Conservation (phyloP, 2,113 vertebrate genomes). For the Empidonax alnorum region DNA sequence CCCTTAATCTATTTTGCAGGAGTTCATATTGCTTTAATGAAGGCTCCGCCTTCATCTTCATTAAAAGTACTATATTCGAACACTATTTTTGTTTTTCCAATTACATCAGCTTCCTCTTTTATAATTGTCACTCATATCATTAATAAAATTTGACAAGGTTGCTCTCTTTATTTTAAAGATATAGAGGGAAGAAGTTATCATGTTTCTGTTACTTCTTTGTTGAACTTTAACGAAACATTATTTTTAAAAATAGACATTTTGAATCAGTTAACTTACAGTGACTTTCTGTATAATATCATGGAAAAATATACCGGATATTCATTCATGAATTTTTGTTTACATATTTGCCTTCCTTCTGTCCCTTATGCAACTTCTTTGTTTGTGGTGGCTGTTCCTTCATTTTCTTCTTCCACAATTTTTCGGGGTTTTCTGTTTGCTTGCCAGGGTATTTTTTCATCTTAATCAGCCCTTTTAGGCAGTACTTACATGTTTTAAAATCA, state of each 20-base stretch:
- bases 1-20: not conserved
- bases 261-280: not conserved
- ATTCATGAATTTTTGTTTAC: not conserved
- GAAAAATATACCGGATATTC: not conserved
- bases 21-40: not conserved
- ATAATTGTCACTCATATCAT: not conserved
- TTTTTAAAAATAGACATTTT: not conserved
- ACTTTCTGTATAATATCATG: not conserved
- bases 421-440: rapidly evolving
- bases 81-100: not conserved
- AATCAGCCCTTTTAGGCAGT: not conserved
- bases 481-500: not conserved
- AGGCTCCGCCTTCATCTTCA: not conserved
- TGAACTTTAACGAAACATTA: not conserved
- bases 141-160: not conserved
- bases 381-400: not conserved
- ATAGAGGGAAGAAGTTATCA: not conserved
- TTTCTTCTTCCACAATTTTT: not conserved
- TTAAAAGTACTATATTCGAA: not conserved
- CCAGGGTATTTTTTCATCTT: not conserved
- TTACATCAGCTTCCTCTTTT: not conserved
- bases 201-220: not conserved
- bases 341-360: not conserved
- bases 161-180: not conserved
- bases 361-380: not conserved